A percentile compares a stretch with the other conserved stretches of the same genome.
Conservation (phyloP, 2,113 vertebrate genomes). For the Capreolus pygargus region DNA sequence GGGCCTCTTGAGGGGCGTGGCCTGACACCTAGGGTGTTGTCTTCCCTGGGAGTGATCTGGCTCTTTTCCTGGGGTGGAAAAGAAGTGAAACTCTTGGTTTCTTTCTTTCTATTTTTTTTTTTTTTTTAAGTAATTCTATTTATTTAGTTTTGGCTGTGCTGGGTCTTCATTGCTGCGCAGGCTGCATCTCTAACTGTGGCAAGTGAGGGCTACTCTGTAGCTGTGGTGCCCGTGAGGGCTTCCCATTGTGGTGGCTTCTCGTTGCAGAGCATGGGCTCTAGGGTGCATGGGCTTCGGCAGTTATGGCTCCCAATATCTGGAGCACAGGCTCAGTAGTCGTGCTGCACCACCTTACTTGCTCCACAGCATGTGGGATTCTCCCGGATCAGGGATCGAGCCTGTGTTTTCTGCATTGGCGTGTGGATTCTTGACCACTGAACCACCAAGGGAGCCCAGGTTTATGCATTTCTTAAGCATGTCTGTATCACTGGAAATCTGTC, state of each 20-base stretch:
- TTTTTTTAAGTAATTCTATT: background rate
- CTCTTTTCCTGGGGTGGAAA: background rate
- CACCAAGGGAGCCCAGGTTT: background rate
- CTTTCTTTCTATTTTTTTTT: background rate
- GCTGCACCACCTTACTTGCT: background rate
- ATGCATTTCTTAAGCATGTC: background rate
- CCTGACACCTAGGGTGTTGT: background rate
- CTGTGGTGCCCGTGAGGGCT: background rate
- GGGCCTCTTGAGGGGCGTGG: background rate
- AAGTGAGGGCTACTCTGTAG: background rate
- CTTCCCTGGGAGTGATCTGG: background rate
- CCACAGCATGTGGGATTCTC: background rate
- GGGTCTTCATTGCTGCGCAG: background rate
- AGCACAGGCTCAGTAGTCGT: background rate
- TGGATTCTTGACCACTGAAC: background rate
- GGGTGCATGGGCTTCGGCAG: rapidly evolving
- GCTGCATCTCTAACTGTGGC: background rate
- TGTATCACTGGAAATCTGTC: background rate
- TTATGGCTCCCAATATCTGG: background rate
- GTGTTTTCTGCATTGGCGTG: background rate
- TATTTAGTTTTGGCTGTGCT: background rate
- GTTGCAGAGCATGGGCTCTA: background rate
- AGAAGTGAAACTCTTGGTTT: background rate
- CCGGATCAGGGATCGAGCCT: background rate
- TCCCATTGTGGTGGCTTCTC: background rate